phyloP scores from a whole-genome alignment of 2,797 vertebrate species.

The Pteronotus mesoamericanus region DNA sequence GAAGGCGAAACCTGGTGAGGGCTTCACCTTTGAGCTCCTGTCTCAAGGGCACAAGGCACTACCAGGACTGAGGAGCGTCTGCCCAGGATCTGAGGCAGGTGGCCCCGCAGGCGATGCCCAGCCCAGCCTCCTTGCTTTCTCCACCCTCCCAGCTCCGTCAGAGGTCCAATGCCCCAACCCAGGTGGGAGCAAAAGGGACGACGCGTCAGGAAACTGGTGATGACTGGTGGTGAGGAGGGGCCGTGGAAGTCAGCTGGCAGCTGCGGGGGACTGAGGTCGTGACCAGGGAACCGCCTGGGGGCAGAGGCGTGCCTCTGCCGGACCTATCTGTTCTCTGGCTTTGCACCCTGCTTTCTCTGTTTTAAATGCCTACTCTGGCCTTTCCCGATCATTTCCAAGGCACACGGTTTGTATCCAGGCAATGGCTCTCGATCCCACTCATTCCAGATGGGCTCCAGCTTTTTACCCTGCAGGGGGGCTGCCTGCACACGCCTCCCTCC shows the following conservation, averaged over 20 bases:
- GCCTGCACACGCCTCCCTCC: accelerated
- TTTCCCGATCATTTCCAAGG: background rate
- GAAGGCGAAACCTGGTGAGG: background rate
- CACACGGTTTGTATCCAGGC: slow-evolving; percentile 10
- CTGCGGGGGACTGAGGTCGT: background rate
- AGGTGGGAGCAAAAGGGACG: background rate
- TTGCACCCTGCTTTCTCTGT: background rate
- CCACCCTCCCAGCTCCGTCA: too few species aligned
- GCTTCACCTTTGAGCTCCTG: background rate
- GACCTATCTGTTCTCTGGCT: background rate
- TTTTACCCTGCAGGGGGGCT: background rate
- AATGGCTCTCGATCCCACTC: background rate
- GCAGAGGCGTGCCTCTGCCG: background rate
- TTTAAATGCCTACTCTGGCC: background rate
- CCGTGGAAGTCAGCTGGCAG: background rate
- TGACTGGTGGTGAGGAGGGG: background rate
- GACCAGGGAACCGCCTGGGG: slow-evolving; percentile 6
- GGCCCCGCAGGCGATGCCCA: background rate
- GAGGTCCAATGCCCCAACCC: accelerated
- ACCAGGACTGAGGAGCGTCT: background rate
- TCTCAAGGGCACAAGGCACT: background rate
- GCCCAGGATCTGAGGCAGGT: background rate
- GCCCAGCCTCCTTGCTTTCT: background rate
- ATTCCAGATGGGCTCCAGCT: background rate
- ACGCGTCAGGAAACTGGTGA: background rate